phyloP scores from a whole-genome alignment of 2,113 vertebrate genomes.

The Sclerurus mexicanus region DNA sequence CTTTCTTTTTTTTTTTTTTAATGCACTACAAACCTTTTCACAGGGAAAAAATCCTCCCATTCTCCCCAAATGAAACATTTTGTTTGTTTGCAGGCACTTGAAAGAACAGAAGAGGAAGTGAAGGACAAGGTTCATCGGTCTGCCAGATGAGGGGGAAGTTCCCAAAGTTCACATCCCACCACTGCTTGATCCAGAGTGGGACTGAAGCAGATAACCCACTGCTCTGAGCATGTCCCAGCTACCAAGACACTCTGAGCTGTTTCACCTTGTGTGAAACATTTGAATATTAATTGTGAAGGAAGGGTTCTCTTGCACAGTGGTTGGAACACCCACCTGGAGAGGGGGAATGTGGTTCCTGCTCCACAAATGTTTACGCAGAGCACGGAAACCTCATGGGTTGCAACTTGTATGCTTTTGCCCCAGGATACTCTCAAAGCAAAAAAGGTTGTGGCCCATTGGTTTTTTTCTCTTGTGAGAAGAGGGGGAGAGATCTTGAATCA shows the following conservation, averaged over 20 bases:
- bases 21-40: neutral
- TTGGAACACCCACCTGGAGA: constrained; percentile 58
- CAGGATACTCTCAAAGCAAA: neutral
- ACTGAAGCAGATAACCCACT: constrained; percentile 12
- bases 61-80: constrained; percentile 6
- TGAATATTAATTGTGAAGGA: neutral
- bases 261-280: constrained; percentile 12
- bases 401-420: constrained; percentile 1
- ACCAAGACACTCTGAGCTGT: constrained; percentile 4
- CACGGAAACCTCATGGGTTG: neutral
- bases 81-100: constrained; percentile 38
- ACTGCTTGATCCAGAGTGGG: neutral
- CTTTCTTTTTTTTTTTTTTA: neutral
- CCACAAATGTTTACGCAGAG: constrained; percentile 30
- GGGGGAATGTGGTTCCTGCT: neutral
- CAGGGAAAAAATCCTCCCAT: neutral
- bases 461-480: neutral
- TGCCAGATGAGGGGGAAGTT: constrained; percentile 62
- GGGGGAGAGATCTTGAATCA: neutral
- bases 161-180: constrained; percentile 49
- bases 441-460: neutral
- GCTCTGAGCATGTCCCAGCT: constrained; percentile 11
- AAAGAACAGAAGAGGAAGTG: constrained; percentile 44
- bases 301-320: neutral
- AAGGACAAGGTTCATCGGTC: constrained; percentile 18